Evolutionary conservation across 2,797 vertebrate genomes (phyloP).

Genomic region (Phoxinus dragarum): DNA sequence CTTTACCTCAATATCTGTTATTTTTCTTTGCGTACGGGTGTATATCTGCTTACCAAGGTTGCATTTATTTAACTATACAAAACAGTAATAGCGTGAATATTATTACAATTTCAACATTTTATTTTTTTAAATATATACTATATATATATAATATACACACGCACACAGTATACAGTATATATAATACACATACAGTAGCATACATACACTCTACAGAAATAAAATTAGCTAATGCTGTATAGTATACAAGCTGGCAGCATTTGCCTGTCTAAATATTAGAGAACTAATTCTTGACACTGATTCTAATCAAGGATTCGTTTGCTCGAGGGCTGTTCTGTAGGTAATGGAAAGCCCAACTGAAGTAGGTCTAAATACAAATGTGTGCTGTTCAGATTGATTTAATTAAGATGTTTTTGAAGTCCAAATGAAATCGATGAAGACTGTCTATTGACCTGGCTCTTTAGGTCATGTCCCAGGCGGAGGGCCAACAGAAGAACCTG

Average conservation of each 20-base stretch:
- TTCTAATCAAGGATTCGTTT: background rate
- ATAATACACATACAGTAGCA: too few species aligned
- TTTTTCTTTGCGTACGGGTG: background rate
- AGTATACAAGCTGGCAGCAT: background rate
- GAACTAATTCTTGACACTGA: background rate
- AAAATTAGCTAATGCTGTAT: background rate
- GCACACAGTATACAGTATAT: too few species aligned
- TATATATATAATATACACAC: too few species aligned
- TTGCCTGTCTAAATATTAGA: background rate
- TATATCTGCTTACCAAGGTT: background rate
- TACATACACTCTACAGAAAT: background rate
- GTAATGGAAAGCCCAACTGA: constrained; percentile 5
- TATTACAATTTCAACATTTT: background rate
- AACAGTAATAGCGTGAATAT: background rate
- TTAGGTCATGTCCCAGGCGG: constrained; percentile 86
- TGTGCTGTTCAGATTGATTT: background rate
- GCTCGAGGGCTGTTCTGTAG: background rate
- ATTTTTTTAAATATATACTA: background rate
- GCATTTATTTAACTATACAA: background rate
- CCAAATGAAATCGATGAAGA: background rate
- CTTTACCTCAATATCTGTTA: constrained; percentile 6
- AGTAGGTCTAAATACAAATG: constrained; percentile 7
- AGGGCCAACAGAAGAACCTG: constrained; percentile 87
- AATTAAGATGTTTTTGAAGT: constrained; percentile 7
- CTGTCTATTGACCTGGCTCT: background rate